Evolutionary conservation across 2,888 invertebrate genomes (phyloP).

Genomic region (Penaeus monodon): DNA sequence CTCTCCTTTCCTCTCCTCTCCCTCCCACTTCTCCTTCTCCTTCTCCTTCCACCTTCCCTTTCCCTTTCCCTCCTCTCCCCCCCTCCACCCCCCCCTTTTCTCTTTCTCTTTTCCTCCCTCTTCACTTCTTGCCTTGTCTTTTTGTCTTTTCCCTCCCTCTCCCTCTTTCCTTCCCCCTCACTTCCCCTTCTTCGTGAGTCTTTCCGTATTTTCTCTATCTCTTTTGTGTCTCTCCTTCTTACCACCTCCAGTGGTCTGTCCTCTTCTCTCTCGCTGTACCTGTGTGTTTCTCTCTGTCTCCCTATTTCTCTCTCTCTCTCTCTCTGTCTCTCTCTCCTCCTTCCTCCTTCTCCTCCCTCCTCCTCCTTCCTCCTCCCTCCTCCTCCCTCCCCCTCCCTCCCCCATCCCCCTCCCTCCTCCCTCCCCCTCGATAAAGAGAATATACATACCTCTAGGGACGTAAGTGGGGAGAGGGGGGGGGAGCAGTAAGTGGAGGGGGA

Average conservation of each 20-base stretch:
- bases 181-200: no score
- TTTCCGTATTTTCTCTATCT: no score
- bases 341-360: not conserved
- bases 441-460: no score
- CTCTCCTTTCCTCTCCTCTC: no score
- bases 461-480: no score
- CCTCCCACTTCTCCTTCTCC: no score
- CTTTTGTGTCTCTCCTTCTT: no score
- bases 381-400: not conserved
- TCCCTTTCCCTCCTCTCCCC: not conserved
- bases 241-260: no score
- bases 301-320: not conserved
- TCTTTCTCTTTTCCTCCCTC: not conserved
- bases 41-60: no score
- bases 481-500: no score
- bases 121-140: not conserved
- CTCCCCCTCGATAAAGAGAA: not conserved
- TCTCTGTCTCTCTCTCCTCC: not conserved
- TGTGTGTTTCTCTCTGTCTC: not conserved
- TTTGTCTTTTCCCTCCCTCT: not conserved
- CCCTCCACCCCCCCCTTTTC: not conserved
- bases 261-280: no score
- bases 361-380: not conserved
- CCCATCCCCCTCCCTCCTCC: not conserved
- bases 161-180: no score